Base-by-base conservation (phyloP, 2,888 invertebrate species). In the Cosmorhoe ocellata region DNA sequence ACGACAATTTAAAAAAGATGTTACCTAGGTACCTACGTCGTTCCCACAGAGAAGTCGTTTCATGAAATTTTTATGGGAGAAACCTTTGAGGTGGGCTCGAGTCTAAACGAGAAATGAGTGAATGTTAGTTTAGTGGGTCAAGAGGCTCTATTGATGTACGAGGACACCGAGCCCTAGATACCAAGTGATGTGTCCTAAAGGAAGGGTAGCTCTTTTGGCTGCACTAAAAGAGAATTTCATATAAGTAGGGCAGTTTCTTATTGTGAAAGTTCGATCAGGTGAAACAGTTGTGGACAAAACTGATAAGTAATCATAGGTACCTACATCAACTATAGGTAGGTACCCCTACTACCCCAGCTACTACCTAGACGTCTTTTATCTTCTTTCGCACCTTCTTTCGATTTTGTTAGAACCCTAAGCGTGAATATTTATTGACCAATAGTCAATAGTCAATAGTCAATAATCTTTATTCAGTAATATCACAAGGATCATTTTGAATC, bases 111-210 rank as follows among this genome's bases (percentile, higher is more conserved):
- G 78, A 69, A 76, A 78, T 76, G 77, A 74, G 71, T 80, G 80
- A 79, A 81, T 77, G 78, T 72, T 72, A 69, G 79, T 74, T 79
- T 75, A 83, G 65, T 81, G 64, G 83, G 83, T 84, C 82, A 81
- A 81, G 82, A 71, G 74, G 64, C 68, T 65, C 79, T 76, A 80
- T 83, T 79, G 81, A 84, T 67, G 74, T 72, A 74, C 71, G 72
- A 77, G 65, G 64, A 66, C 64, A 67, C 56, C 55, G 60, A 71
- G 70, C 59, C 66, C 73, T 66, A 73, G 72, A 74, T 79, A 72
- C 60, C 55, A 57, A 36, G 55, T 55, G 59, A 64, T 65, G 63
- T 64, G 61, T 71, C 65, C 68, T 68, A 71, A 42, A 67, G 66
- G 66, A 69, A 66, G 53, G 39, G 50, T 38, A 42, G 27, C 42